Conservation (phyloP, 2,888 invertebrate species). For the Habrosyne pyritoides region DNA sequence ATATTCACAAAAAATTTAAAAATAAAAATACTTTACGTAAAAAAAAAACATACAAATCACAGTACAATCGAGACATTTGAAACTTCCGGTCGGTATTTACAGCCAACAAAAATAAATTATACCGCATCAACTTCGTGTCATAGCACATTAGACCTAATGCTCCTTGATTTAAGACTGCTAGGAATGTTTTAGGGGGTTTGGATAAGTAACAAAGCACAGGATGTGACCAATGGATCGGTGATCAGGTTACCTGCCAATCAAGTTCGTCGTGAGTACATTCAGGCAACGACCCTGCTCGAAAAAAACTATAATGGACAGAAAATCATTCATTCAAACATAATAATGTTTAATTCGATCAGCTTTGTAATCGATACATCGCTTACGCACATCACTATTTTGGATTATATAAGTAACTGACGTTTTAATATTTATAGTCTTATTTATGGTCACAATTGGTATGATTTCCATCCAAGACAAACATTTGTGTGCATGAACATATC, state of each 20-base stretch:
- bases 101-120: background rate
- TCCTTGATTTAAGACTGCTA: background rate
- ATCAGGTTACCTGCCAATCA: slow-evolving; percentile 4
- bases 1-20: background rate
- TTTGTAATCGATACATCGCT: too few relatives aligned
- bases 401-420: too few relatives aligned
- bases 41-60: background rate
- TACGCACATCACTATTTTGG: too few relatives aligned
- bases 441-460: too few relatives aligned
- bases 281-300: background rate
- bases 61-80: slow-evolving; percentile 2
- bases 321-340: too few relatives aligned
- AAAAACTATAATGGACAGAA: background rate
- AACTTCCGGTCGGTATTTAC: background rate
- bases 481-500: too few relatives aligned
- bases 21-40: background rate
- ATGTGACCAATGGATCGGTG: slow-evolving; percentile 3
- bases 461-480: too few relatives aligned
- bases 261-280: background rate
- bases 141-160: background rate
- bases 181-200: background rate
- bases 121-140: background rate
- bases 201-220: background rate
- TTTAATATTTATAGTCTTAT: too few relatives aligned
- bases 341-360: too few relatives aligned